Base-by-base conservation (phyloP, 2,888 invertebrate genomes). In the Orgyia antiqua region DNA sequence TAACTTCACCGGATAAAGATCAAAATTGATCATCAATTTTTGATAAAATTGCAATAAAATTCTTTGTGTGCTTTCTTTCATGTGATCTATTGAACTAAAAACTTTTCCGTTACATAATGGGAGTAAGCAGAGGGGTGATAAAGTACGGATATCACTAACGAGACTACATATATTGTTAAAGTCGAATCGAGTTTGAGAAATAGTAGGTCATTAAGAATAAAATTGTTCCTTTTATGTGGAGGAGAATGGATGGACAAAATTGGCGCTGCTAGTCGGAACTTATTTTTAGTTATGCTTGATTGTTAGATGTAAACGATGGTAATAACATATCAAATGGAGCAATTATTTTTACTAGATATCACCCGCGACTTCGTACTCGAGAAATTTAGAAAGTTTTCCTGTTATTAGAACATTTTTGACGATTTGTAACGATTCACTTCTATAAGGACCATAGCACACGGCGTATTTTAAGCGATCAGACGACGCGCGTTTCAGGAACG, bases 21-120 rank as follows among this genome's bases (percentile, higher is more conserved):
- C 4, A 26, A 2, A 24, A 15, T 40, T 5, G 33, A 7, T 12
- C 31, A 26, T 2, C 4, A 20, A 8, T 0, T 9, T 25, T 13
- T 9, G 10, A 19, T 39, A 41, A 51, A 48, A 42, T 56, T 50
- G 53, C 40, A 38, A 48, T 49, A 15, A n/a, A n/a, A 51, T 46
- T 43, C 45, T 42, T 37, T 38, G 36, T 45, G 49, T 49, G 49
- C 51, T 43, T 53, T 54, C 58, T 60, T 60, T 62, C 51, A 57
- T 58, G 61, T 59, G 58, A 60, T 58, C 54, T 59, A 58, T 49
- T 59, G 54, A 55, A 52, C 59, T 52, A 53, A 56, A 58, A 62
- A 52, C 47, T 51, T 46, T 62, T 58, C 53, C 57, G 56, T 39
- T 29, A 50, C 43, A 52, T 58, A 59, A 58, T 57, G 38, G 48